Conservation (phyloP, 2,888 invertebrate species). For the Synergus gifuensis region DNA sequence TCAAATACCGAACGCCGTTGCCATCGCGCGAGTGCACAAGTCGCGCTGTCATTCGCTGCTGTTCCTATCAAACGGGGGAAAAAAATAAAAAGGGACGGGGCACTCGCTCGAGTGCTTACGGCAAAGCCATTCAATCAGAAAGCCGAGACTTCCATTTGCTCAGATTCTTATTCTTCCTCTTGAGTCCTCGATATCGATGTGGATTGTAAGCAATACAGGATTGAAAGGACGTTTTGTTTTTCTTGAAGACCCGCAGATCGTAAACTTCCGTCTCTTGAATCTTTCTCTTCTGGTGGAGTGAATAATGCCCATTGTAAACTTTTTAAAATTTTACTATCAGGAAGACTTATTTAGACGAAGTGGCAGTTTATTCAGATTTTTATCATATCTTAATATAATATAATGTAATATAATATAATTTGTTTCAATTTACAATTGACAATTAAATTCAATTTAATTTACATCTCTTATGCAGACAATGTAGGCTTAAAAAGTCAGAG, state of each 20-base stretch:
- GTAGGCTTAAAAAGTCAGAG: not conserved
- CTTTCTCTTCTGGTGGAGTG: slow-evolving; percentile 14
- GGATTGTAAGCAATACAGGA: slow-evolving; percentile 24
- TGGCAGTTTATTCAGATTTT: not conserved
- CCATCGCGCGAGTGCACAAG: slow-evolving; percentile 50
- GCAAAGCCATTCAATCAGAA: slow-evolving; percentile 77
- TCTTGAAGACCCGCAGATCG: slow-evolving; percentile 10
- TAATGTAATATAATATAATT: too few relatives aligned
- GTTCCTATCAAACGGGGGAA: slow-evolving; percentile 63
- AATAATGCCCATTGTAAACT: slow-evolving; percentile 22
- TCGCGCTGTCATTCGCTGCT: slow-evolving; percentile 61
- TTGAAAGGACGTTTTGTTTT: slow-evolving; percentile 13
- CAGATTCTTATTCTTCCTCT: slow-evolving; percentile 50
- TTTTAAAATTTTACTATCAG: not conserved
- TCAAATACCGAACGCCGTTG: slow-evolving; percentile 71
- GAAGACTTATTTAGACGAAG: not conserved
- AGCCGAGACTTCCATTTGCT: slow-evolving; percentile 58
- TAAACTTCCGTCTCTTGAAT: slow-evolving; percentile 44
- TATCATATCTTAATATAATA: too few relatives aligned
- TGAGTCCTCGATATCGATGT: slow-evolving; percentile 53
- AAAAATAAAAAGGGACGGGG: slow-evolving; percentile 49
- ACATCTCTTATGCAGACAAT: not conserved
- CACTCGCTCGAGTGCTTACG: slow-evolving; percentile 69
- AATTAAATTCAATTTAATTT: too few relatives aligned
- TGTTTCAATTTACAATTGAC: too few relatives aligned